These are phyloP conservation scores for Prionailurus viverrinus DNA, from an alignment of 2,113 vertebrate genomes.

Conservation along the genomic window DNA sequence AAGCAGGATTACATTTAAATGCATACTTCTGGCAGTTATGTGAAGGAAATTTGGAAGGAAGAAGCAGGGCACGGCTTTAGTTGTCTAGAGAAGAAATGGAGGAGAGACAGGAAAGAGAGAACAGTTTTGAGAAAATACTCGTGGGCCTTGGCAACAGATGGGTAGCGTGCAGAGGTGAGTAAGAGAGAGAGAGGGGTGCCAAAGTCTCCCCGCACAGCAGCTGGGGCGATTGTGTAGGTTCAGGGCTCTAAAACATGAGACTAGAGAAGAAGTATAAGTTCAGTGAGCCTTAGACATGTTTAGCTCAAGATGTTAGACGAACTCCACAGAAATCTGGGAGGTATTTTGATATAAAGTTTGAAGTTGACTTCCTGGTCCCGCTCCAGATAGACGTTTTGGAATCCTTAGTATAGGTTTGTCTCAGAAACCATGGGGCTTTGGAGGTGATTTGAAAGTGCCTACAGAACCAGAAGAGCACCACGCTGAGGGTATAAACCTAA, in stretches of 20 bases:
- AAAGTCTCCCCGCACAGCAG: accelerated
- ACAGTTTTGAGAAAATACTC: not conserved
- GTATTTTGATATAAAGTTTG: not conserved
- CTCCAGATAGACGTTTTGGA: not conserved
- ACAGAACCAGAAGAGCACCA: not conserved
- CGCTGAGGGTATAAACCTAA: not conserved
- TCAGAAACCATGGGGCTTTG: not conserved
- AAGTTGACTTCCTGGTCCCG: not conserved
- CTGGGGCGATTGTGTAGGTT: not conserved
- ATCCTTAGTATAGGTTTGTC: not conserved
- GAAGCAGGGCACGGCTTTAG: not conserved
- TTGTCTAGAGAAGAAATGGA: not conserved
- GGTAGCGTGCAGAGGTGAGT: accelerated
- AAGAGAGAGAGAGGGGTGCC: not conserved
- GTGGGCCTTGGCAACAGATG: not conserved
- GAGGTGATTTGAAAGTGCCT: not conserved
- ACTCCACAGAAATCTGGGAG: not conserved
- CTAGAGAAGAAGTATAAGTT: not conserved
- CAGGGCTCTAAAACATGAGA: not conserved
- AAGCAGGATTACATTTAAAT: not conserved
- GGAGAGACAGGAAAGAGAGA: not conserved
- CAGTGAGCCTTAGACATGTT: not conserved
- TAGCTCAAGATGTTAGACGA: not conserved
- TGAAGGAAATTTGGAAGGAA: not conserved
- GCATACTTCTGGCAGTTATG: not conserved